Evolutionary conservation across 1,140 invertebrate species (phyloP), one percentile per base, ranked within the genome.

Genomic region (Lysiphlebus fabarum): DNA sequence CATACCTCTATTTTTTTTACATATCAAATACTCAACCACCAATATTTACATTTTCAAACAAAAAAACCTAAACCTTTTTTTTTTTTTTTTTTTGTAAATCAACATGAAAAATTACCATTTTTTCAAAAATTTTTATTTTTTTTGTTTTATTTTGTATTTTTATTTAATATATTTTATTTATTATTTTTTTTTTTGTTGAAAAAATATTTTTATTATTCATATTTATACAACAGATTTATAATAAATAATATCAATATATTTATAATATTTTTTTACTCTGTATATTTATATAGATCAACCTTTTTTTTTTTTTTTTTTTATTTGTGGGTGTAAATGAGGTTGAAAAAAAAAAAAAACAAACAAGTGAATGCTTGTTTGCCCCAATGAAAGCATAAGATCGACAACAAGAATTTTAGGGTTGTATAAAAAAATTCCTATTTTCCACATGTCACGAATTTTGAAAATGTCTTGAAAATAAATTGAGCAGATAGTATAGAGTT

Each of bases 391-490:
- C 34, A 34, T 10, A 43, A 55, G 41, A 55, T 55, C 17, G 45
- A 48, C 14, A 36, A 57, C 55, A 57, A 48, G 44, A 37, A 33
- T 37, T 42, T 9, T 34, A 17, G 10, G n/a, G 14, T 49, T 5
- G 1, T 26, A 5, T 12, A 38, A 37, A 37, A 48, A n/a, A 57
- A 33, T 36, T 14, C 43, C 14, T 14, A 8, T 47, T 47, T 49
- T 34, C 6, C 43, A 45, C 43, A 44, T 44, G 17, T 14, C 43
- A 47, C 38, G 62, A 56, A 14, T 45, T 40, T 51, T 42, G n/a
- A 48, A 53, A 49, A 40, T 26, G 59, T 56, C 67, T 67, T 59
- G 47, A 53, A 51, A 68, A 63, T 64, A 70, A 70, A 70, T 69
- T 65, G 67, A 69, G 55, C 67, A 51, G 26, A 49, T 34, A 33